phyloP scores from a whole-genome alignment of 2,797 vertebrate species.

The Geranospiza caerulescens region DNA sequence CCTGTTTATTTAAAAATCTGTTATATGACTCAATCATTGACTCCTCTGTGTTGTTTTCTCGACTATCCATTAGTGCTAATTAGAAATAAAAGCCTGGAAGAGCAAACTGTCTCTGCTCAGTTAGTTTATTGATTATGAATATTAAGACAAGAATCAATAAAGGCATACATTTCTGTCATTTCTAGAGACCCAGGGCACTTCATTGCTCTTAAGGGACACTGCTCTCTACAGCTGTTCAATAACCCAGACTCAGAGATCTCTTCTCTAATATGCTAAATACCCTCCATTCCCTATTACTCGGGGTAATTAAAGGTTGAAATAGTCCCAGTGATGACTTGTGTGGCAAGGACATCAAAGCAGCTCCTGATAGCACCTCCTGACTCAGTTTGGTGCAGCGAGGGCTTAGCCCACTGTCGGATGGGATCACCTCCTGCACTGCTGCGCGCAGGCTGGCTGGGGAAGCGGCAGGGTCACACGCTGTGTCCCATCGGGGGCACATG shows the following conservation, averaged over 20 bases:
- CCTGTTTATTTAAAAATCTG: neutral
- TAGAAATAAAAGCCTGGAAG: neutral
- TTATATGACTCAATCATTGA: neutral
- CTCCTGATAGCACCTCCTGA: neutral
- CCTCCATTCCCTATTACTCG: neutral
- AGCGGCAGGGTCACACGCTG: rapidly evolving
- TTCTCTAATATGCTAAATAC: neutral
- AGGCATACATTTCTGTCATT: neutral
- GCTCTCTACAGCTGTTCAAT: neutral
- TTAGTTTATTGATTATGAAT: neutral
- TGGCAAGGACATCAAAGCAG: neutral
- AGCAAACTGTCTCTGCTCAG: neutral
- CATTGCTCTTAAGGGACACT: neutral
- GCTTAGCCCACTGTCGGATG: rapidly evolving
- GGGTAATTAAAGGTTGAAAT: neutral
- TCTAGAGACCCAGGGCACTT: neutral
- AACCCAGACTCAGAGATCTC: neutral
- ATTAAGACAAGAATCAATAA: neutral
- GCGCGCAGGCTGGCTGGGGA: neutral
- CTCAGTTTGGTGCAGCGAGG: rapidly evolving
- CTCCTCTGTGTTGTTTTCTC: neutral
- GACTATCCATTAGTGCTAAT: neutral
- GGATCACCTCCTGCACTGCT: neutral
- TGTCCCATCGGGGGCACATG: rapidly evolving
- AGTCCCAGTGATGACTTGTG: neutral